Evolutionary conservation across 2,888 invertebrate species (phyloP).

Genomic region (Sinodicranocentrus sp.): DNA sequence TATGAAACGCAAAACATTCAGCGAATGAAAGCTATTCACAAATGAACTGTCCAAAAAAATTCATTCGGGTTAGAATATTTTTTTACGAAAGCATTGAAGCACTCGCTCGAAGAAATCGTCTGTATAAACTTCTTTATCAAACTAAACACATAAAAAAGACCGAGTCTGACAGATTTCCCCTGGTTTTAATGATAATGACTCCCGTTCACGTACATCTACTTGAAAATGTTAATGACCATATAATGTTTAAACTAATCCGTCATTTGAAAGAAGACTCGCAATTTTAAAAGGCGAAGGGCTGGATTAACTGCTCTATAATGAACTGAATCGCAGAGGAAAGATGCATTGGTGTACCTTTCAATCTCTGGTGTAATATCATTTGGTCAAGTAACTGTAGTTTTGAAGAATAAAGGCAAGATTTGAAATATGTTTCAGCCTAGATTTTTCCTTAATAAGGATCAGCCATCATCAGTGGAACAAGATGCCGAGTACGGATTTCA

Average conservation of each 20-base stretch:
- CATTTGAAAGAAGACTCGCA: not conserved
- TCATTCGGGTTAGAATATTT: no score
- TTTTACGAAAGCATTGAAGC: no score
- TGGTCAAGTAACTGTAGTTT: not conserved
- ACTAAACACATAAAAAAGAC: no score
- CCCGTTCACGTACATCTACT: not conserved
- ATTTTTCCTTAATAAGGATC: slow-evolving; percentile 37
- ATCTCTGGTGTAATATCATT: not conserved
- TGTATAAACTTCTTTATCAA: no score
- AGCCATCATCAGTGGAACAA: not conserved
- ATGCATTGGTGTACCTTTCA: not conserved
- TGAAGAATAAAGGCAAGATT: not conserved
- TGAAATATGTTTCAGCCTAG: slow-evolving; percentile 16
- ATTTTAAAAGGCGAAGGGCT: slow-evolving; percentile 11
- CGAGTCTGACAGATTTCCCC: no score
- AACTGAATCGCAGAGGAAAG: not conserved
- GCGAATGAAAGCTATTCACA: no score
- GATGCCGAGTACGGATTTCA: slow-evolving; percentile 4
- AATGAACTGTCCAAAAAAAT: no score
- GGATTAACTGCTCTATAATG: slow-evolving; percentile 2
- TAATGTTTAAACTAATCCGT: not conserved
- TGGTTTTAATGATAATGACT: no score
- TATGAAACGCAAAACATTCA: no score
- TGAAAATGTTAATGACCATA: slow-evolving; percentile 25
- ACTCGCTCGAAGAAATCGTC: no score